Percentiles rank a stretch among this genome's conserved stretches.
These are phyloP conservation scores for Phoebastria nigripes DNA, from an alignment of 2,797 vertebrate genomes.

Conservation along the genomic window DNA sequence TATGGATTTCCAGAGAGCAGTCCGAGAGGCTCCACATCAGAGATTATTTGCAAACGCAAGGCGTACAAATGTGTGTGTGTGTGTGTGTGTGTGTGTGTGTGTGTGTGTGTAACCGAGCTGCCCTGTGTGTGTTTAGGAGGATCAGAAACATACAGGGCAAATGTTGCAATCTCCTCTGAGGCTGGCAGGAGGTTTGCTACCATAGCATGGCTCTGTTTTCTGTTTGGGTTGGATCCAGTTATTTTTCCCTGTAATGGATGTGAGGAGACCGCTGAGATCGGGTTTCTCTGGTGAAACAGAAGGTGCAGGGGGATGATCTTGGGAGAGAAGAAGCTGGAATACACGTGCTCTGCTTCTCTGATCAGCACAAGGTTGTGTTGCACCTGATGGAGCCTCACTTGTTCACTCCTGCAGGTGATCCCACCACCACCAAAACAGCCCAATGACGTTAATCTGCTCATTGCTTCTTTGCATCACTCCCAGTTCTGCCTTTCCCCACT, in stretches of 20 bases:
- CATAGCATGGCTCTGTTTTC: not conserved
- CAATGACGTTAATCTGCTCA: not conserved
- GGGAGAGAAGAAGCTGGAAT: not conserved
- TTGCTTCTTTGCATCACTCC: not conserved
- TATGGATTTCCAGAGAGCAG: not conserved
- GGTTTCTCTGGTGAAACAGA: not conserved
- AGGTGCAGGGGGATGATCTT: not conserved
- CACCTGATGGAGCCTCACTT: not conserved
- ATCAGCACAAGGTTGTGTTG: not conserved
- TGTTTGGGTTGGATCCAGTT: conserved; percentile 6
- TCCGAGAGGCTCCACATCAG: not conserved
- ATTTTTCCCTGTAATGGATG: not conserved
- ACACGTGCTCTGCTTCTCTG: not conserved
- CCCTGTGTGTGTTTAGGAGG: not conserved
- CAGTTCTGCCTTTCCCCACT: not conserved
- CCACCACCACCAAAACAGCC: not conserved
- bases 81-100: not conserved
- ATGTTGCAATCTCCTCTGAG: not conserved
- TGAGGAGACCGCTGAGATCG: not conserved
- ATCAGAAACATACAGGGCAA: not conserved
- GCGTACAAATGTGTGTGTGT: not conserved
- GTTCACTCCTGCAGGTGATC: not conserved
- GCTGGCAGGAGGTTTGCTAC: not conserved
- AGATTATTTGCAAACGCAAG: not conserved
- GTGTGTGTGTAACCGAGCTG: not conserved